Base-by-base conservation (phyloP, 1,140 invertebrate species). In the Papilio helenus region DNA sequence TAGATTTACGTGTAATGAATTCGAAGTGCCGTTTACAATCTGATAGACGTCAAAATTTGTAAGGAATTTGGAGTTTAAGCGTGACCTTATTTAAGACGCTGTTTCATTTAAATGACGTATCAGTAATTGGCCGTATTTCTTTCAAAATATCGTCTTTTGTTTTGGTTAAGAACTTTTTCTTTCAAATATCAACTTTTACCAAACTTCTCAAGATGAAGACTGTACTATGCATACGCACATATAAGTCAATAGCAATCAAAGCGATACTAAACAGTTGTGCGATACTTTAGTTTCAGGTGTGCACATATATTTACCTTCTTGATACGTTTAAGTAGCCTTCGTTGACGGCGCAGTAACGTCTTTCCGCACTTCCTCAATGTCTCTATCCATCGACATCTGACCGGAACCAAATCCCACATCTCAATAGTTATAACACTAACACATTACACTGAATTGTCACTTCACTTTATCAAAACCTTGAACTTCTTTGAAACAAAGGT, bases 361-460 rank as follows among this genome's bases (percentile, higher is more conserved):
- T 94, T 94, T 51, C 93, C 93, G 82, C 93, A 94, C 74, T 91
- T 86, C 20, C 93, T 82, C 81, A 94, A 79, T 26, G 92, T 91
- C 83, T 94, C 92, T n/a, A 94, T 91, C 91, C 91, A 93, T 5
- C 88, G 86, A 76, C 90, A 91, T 76, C 90, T 84, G 46, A 89
- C 83, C 76, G 92, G 93, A 87, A 93, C 86, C 82, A 93, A 79
- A 73, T 92, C 90, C 93, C 93, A 94, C 61, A 94, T 88, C 14
- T 84, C 89, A 78, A 84, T 80, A 29, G 91, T 86, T 90, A 94
- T 94, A 42, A 72, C 89, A 82, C 87, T 85, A 88, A 87, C 82
- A 89, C 87, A 82, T 76, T 65, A 61, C 80, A 81, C 72, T 26
- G 34, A 34, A 3, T 39, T 51, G 73, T 76, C 61, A 74, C 42